Base-by-base conservation (phyloP, 2,113 vertebrate species). In the Clinocottus analis region DNA sequence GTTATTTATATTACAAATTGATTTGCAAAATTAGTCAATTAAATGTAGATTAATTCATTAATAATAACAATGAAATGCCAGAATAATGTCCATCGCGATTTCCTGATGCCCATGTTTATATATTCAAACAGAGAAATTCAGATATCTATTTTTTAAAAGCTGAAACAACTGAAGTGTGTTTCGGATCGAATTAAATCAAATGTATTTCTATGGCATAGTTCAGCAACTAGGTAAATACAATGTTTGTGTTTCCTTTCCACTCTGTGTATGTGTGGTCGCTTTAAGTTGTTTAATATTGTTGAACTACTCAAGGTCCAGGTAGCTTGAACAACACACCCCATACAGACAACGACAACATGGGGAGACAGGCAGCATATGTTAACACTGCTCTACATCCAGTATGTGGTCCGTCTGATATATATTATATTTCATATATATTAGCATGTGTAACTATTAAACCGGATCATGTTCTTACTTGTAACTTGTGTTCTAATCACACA, bases 381-480 rank as follows among this genome's bases (percentile, higher is more conserved):
- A 63, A 23, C 41, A 55, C 67, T 45, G n/a, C 49, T 66, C 45
- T 64, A 56, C 70, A 83, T 83, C 35, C 76, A 83, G 73, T 68
- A 61, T 65, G 77, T 61, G 62, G 80, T 84, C 80, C 68, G 41
- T 86, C 69, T 86, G 72, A 31, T 2, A 43, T 45, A 12, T 45
- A 11, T 65, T 45, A 53, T 11, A 23, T 23, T 4, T 53, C 21
- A 53, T 23, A 23, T 23, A 11, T 53, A 53, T n/a, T n/a, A n/a
- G n/a, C n/a, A n/a, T n/a, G n/a, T n/a, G n/a, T 23, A 7, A 33
- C 10, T 33, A 33, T 14, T n/a, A 3, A 33, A 14, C 27, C 27
- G 7, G 45, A 17, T 49, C 10, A n/a, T 49, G 3, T 11, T 45
- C 6, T 37, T 59, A 29, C 8, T 19, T 49, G 33, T 19, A 12